phyloP scores from a whole-genome alignment of 2,113 vertebrate species.

The Thryonomys swinderianus region DNA sequence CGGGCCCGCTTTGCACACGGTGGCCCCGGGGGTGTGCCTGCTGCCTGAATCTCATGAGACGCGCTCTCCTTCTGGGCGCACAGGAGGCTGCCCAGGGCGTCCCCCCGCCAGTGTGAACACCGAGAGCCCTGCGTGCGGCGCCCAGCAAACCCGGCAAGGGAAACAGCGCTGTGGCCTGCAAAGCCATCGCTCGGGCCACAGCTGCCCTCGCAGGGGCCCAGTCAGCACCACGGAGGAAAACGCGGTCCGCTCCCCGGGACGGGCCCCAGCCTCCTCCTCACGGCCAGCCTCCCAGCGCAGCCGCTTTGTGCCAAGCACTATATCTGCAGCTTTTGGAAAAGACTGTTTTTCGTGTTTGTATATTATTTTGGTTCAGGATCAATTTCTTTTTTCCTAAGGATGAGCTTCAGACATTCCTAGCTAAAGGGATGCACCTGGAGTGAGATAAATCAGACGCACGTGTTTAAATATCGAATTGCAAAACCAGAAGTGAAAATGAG shows the following conservation, averaged over 20 bases:
- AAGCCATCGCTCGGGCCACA: neutral
- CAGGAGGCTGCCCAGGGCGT: neutral
- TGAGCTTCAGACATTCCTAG: no score
- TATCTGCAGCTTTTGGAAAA: neutral
- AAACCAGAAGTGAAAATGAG: no score
- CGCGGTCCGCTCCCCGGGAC: neutral
- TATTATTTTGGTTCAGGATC: neutral
- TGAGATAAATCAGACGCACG: no score
- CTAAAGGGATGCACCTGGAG: no score
- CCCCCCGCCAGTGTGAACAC: rapidly evolving
- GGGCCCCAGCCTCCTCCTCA: neutral
- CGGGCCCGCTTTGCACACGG: neutral
- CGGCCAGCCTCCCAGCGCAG: neutral
- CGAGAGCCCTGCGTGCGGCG: neutral
- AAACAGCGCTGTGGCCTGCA: neutral
- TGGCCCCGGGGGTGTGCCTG: neutral
- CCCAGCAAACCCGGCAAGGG: neutral
- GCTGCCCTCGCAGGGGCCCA: neutral
- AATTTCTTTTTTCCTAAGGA: neutral
- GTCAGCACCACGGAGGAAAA: neutral
- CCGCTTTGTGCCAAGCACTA: neutral
- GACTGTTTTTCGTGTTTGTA: neutral
- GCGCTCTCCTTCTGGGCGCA: neutral
- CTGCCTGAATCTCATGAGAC: neutral
- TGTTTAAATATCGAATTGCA: no score